Evolutionary conservation across 2,888 invertebrate species (phyloP), one percentile per base, ranked within the genome.

Genomic region (Mythimna ferrago): DNA sequence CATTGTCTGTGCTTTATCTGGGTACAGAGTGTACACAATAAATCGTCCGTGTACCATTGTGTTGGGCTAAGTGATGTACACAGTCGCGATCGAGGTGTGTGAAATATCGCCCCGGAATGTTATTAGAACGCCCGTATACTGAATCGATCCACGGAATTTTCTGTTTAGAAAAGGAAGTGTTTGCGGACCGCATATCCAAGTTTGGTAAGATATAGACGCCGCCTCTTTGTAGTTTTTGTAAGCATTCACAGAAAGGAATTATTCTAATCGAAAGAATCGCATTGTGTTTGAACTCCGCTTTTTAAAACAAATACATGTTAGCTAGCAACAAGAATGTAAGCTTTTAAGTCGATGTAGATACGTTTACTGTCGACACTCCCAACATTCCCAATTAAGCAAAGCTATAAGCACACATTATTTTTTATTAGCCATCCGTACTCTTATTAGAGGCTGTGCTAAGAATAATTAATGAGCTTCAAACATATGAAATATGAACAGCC

Each of bases 1-100:
- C 91, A 95, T 95, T 96, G 96, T 95, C 95, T 94, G 92, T 89
- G 89, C 91, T 92, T 94, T 94, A 95, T 95, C 95, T 90, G 89
- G 84, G 87, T 87, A 88, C 87, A 87, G 86, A 90, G 87, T 94
- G 94, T 93, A 93, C 90, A 91, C 94, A 92, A 95, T 96, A 96
- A 95, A 95, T 95, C 92, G 91, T 94, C 88, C 91, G 84, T 94
- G 95, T 94, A 93, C 89, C 89, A 91, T 92, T 92, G 92, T 92
- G 89, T 91, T 82, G 81, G 81, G 83, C 84, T 89, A 90, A 90
- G 89, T 89, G 89, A 88, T 84, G 89, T 88, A 88, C 89, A 88
- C 88, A 88, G 89, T 88, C 86, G 88, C 90, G 89, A 89, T 87
- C 89, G 86, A 89, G 88, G 89, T 89, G 91, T 88, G 92, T 91